These are phyloP conservation scores for Zygogramma bicolorata DNA, from an alignment of 2,888 invertebrate species.

Conservation along the genomic window DNA sequence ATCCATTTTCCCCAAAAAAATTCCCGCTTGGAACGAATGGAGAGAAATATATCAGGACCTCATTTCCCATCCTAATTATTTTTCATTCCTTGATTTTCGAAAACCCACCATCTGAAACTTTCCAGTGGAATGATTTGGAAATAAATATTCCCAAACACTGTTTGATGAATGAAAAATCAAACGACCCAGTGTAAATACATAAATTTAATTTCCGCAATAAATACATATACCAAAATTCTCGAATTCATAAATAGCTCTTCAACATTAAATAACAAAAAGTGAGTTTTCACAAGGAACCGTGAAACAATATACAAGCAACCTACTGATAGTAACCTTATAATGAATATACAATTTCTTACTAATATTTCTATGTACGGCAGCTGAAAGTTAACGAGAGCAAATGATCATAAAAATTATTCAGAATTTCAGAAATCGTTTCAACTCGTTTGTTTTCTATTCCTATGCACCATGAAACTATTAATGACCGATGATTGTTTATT, in stretches of 20 bases:
- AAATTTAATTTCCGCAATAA: conserved; percentile 49
- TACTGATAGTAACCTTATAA: conserved; percentile 17
- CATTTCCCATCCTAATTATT: too few relatives aligned
- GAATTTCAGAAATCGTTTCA: too few relatives aligned
- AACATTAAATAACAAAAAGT: conserved; percentile 45
- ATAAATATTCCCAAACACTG: not conserved
- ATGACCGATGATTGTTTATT: too few relatives aligned
- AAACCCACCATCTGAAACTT: too few relatives aligned
- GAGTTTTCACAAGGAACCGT: conserved; percentile 47
- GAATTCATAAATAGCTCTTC: conserved; percentile 47
- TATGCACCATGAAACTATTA: too few relatives aligned
- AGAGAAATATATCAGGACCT: too few relatives aligned
- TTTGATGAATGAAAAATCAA: not conserved
- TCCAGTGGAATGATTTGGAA: not conserved
- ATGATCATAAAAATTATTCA: too few relatives aligned
- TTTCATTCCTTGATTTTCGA: too few relatives aligned
- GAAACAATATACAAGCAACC: conserved; percentile 39
- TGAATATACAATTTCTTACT: conserved; percentile 18
- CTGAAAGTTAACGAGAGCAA: not conserved
- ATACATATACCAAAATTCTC: conserved; percentile 48
- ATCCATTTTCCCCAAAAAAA: too few relatives aligned
- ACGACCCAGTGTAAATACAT: conserved; percentile 43
- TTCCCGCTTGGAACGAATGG: too few relatives aligned
- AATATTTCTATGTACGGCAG: not conserved
- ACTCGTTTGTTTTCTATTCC: too few relatives aligned